Conservation (phyloP, 2,797 vertebrate species). For the Liparis tanakae region DNA sequence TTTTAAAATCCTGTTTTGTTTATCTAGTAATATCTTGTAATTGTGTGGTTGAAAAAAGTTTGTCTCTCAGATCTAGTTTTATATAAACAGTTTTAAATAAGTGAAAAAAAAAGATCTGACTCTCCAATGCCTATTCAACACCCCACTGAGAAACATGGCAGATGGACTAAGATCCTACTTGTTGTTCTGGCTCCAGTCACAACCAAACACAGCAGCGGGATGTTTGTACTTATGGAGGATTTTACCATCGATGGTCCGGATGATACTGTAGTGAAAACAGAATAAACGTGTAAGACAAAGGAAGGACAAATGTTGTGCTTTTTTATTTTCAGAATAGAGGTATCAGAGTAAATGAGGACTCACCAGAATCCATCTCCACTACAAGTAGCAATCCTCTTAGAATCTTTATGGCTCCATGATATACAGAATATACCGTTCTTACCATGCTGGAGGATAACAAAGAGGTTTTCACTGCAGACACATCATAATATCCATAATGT, state of each 20-base stretch:
- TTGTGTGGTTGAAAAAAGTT: not conserved
- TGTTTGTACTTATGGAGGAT: constrained; percentile 96
- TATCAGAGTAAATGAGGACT: constrained; percentile 54
- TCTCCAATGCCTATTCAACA: not conserved
- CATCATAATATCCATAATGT: not conserved
- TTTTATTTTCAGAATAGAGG: not conserved
- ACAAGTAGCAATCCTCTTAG: constrained; percentile 96
- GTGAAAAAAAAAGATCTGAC: not conserved
- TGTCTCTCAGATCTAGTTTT: not conserved
- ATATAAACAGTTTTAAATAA: not conserved
- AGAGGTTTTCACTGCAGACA: not conserved
- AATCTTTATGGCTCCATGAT: constrained; percentile 99
- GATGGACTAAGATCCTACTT: constrained; percentile 83
- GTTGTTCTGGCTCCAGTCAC: constrained; percentile 99
- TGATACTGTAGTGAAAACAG: constrained; percentile 84
- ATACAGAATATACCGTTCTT: constrained; percentile 98
- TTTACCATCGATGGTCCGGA: constrained; percentile 93
- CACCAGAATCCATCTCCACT: constrained; percentile 96
- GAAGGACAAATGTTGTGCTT: not conserved
- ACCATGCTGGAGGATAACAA: constrained; percentile 86
- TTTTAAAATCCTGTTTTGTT: not conserved
- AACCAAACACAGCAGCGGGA: constrained; percentile 95
- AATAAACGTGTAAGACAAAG: not conserved
- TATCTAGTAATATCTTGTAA: not conserved
- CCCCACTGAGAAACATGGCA: not conserved